Percentiles rank a stretch among this genome's conserved stretches.
phyloP scores from a whole-genome alignment of 2,888 invertebrate species.

The Pasiphila rectangulata region DNA sequence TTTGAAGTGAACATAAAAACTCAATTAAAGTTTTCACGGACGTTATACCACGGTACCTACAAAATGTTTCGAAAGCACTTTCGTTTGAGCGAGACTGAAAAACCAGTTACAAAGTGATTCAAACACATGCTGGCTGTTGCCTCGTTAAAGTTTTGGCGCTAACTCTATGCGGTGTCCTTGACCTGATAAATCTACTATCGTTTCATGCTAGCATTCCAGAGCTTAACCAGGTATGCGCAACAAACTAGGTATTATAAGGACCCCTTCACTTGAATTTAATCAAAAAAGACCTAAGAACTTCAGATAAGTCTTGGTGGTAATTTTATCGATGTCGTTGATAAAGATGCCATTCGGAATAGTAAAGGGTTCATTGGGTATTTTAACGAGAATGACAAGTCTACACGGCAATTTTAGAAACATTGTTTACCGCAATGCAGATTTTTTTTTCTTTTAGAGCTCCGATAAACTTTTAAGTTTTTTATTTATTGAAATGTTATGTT shows the following conservation, averaged over 20 bases:
- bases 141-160: constrained; percentile 45
- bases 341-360: constrained; percentile 6
- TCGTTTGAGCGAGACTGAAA: constrained; percentile 37
- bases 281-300: too few relatives aligned
- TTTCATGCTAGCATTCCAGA: constrained; percentile 39
- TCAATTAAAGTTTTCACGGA: constrained; percentile 33
- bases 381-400: constrained; percentile 9
- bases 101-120: constrained; percentile 21
- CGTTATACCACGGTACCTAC: constrained; percentile 17
- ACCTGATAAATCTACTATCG: constrained; percentile 45
- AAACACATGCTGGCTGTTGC: constrained; percentile 16
- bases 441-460: too few relatives aligned
- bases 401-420: constrained; percentile 10
- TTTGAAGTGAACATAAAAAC: constrained; percentile 28
- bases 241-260: too few relatives aligned
- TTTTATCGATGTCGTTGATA: neutral
- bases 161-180: constrained; percentile 56
- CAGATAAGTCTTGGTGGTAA: neutral
- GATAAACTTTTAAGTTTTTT: too few relatives aligned
- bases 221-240: constrained; percentile 31
- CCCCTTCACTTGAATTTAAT: too few relatives aligned
- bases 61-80: constrained; percentile 29
- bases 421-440: constrained; percentile 25
- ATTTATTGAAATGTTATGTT: too few relatives aligned
- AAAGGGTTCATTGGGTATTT: constrained; percentile 7